A percentile compares a stretch with the other conserved stretches of the same genome.
phyloP scores from a whole-genome alignment of 2,888 invertebrate species.

The Cartodere bifasciata region DNA sequence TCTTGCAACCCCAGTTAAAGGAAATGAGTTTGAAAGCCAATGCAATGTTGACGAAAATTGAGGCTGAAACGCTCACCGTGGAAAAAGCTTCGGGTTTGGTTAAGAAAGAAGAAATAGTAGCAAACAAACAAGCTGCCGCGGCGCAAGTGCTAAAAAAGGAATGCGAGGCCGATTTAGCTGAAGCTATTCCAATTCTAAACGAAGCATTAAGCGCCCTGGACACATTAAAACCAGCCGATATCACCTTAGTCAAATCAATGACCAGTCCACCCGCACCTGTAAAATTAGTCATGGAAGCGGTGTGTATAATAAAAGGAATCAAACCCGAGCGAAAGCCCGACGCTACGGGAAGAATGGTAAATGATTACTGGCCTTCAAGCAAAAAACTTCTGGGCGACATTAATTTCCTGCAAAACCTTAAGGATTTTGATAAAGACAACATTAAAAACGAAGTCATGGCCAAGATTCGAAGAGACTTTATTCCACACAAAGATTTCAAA shows the following conservation, averaged over 20 bases:
- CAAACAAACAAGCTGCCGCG: conserved; percentile 74
- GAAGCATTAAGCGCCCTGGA: conserved; percentile 64
- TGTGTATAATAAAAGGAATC: conserved; percentile 75
- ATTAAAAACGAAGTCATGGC: conserved; percentile 60
- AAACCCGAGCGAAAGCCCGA: conserved; percentile 49
- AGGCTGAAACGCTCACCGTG: conserved; percentile 60
- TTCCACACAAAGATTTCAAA: conserved; percentile 65
- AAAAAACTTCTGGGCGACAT: conserved; percentile 71
- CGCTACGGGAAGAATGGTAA: conserved; percentile 50
- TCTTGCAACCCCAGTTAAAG: conserved; percentile 61
- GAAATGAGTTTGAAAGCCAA: conserved; percentile 58
- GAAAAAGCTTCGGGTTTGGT: conserved; percentile 69
- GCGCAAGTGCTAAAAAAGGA: conserved; percentile 76
- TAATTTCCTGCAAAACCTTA: conserved; percentile 59
- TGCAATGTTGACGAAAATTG: conserved; percentile 65
- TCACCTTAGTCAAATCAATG: conserved; percentile 79
- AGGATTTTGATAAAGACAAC: conserved; percentile 76
- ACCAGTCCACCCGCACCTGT: conserved; percentile 75
- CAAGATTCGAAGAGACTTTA: conserved; percentile 62
- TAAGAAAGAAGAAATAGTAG: conserved; percentile 75
- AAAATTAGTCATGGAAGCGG: conserved; percentile 78
- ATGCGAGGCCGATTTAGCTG: conserved; percentile 85
- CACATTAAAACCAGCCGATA: conserved; percentile 73
- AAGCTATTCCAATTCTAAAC: conserved; percentile 73
- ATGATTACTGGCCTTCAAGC: conserved; percentile 79